Conservation (phyloP, 1,140 invertebrate genomes). For the Stegodyphus mimosarum region DNA sequence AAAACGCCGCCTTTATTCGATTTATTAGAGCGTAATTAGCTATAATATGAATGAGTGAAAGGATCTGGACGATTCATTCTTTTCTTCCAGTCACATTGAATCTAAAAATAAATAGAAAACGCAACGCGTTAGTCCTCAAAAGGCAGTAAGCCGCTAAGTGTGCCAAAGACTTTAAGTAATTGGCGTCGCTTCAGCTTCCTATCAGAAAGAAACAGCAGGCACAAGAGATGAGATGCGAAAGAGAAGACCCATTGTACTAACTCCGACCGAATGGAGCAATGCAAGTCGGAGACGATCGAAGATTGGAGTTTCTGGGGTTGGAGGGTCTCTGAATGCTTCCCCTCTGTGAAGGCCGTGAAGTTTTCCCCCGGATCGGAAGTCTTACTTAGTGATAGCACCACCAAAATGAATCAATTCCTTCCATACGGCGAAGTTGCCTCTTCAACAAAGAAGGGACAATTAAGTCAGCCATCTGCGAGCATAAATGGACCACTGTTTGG, state of each 20-base stretch:
- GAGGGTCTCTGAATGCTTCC: background rate
- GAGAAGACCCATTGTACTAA: slow-evolving; percentile 52
- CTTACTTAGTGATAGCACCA: slow-evolving; percentile 57
- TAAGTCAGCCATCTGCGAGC: slow-evolving; percentile 60
- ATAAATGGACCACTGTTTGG: slow-evolving; percentile 61
- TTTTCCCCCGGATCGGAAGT: slow-evolving; percentile 31
- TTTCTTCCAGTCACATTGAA: slow-evolving; percentile 19
- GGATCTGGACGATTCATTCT: background rate
- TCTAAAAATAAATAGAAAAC: slow-evolving; percentile 50
- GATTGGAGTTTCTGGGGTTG: slow-evolving; percentile 20
- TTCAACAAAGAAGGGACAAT: slow-evolving; percentile 59
- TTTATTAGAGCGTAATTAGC: slow-evolving; percentile 61
- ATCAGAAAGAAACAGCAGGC: slow-evolving; percentile 57
- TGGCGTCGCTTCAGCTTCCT: slow-evolving; percentile 39
- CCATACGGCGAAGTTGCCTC: slow-evolving; percentile 32
- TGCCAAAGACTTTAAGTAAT: slow-evolving; percentile 58
- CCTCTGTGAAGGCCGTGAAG: slow-evolving; percentile 20
- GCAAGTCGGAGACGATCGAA: slow-evolving; percentile 35
- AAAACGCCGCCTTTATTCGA: slow-evolving; percentile 54
- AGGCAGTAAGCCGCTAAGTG: slow-evolving; percentile 53
- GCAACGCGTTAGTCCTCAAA: slow-evolving; percentile 1
- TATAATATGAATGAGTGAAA: slow-evolving; percentile 44
- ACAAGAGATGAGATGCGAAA: slow-evolving; percentile 23
- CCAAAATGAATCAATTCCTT: slow-evolving; percentile 60
- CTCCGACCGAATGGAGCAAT: slow-evolving; percentile 34